Evolutionary conservation across 2,113 vertebrate species (phyloP), one percentile per base, ranked within the genome.

Genomic region (Mixornis gularis): DNA sequence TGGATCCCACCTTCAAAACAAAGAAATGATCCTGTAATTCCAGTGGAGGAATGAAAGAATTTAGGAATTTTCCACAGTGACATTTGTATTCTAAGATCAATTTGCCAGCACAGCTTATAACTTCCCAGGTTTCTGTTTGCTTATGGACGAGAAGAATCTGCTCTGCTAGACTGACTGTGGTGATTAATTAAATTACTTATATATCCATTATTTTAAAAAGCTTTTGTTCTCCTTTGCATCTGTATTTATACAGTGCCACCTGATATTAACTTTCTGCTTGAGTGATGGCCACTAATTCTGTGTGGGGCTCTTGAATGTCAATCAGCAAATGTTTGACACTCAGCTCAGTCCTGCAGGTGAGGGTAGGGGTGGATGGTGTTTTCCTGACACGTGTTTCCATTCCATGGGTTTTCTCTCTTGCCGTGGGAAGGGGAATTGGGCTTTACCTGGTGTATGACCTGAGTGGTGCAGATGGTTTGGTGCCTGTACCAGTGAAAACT

Each of bases 131-230:
- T 95, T 91, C 77, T 96, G 51, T 96, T 97, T 95, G 92, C 83
- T 93, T 91, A 32, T 87, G 64, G 83, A 48, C 3, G 6, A 96
- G 86, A 62, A 65, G 76, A 90, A 71, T 27, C 30, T 63, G 38
- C 83, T 95, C 74, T 66, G 91, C 68, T 30, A 59, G 86, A 44
- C 78, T 81, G 88, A 84, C 81, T 85, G 62, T 63, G 32, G 78
- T 1, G 26, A 97, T 97, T 85, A 94, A 77, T 94, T 95, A 94
- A 97, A 97, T 96, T 93, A 94, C 94, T 95, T 92, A 93, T 52
- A 86, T 62, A 91, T 73, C 64, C 74, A 58, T 94, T 96, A 87
- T 95, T 84, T 85, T 74, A 38, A 78, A 51, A 10, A 49, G 7
- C 32, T 64, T 77, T 12, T 14, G 5, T 89, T 93, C 89, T 79